Base-by-base conservation (phyloP, 2,797 vertebrate genomes). In the Lepus oiostolus region DNA sequence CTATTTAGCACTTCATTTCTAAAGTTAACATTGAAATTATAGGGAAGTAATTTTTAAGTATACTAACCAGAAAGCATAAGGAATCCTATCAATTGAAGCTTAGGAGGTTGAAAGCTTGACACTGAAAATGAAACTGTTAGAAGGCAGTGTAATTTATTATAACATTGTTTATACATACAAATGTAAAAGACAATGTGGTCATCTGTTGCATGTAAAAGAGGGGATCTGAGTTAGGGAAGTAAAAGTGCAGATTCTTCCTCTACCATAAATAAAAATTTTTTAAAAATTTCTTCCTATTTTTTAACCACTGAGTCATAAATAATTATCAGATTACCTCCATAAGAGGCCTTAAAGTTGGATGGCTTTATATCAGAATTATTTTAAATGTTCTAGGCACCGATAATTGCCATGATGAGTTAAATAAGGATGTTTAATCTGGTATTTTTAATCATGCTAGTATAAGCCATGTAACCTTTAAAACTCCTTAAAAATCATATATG, bases 241-340 rank as follows among this genome's bases (percentile, higher is more conserved):
- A 67, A 70, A 95, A 81, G n/a, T 79, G 2, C 5, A 58, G 38
- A 75, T 91, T 72, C 24, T 91, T 96, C 35, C 38, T 81, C 54
- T 75, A 70, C 17, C 22, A 83, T 83, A 77, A 76, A 42, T 6
- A 5, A 4, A 4, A 82, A 62, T 35, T 35, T 35, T 35, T 35
- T 4, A 35, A 47, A 74, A 1, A 26, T 54, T 86, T 75, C 8
- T 81, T 81, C 54, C 21, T 80, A 58, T 52, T 32, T 79, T 76
- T 79, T 79, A 65, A 86, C 75, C 1, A 26, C 58, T 70, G 19
- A 58, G 8, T 85, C 81, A 26, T 28, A 92, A 70, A 74, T 28
- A 85, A 42, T 60, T 88, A 76, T 60, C 30, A 67, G 54, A 82
- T 79, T 79, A 74, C 50, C 26, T 88, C 28, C 58, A 90, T 19